Evolutionary conservation across 2,797 vertebrate species (phyloP).

Genomic region (Hippopotamyrus pictus): DNA sequence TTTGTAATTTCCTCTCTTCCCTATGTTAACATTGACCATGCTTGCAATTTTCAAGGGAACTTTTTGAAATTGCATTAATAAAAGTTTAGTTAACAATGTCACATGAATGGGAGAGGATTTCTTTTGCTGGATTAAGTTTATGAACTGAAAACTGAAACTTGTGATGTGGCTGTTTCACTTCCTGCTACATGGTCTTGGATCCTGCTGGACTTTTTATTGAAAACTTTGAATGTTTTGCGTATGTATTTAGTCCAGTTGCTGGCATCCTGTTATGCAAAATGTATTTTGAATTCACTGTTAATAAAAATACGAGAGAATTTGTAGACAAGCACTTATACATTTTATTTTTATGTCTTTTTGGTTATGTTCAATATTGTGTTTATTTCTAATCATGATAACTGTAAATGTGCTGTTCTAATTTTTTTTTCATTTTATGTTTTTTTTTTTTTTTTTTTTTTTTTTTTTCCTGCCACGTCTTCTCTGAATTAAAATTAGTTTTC

Average conservation of each 20-base stretch:
- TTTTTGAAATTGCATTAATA: slow-evolving; percentile 41
- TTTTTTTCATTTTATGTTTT: not conserved
- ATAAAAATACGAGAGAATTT: slow-evolving; percentile 15
- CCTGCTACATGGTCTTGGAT: slow-evolving; percentile 37
- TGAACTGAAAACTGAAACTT: slow-evolving; percentile 50
- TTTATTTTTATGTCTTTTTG: slow-evolving; percentile 13
- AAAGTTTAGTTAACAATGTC: slow-evolving; percentile 10
- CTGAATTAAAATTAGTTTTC: not conserved
- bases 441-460: not conserved
- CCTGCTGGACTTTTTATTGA: slow-evolving; percentile 44
- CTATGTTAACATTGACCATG: not conserved
- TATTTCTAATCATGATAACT: not conserved
- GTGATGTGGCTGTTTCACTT: slow-evolving; percentile 24
- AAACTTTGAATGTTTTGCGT: slow-evolving; percentile 45
- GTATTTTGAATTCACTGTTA: slow-evolving; percentile 29
- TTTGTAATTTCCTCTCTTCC: slow-evolving; percentile 18
- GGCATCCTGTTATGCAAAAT: slow-evolving; percentile 19
- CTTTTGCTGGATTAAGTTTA: slow-evolving; percentile 37
- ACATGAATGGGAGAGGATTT: slow-evolving; percentile 51
- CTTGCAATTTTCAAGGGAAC: not conserved
- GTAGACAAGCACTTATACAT: slow-evolving; percentile 30
- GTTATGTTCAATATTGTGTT: not conserved
- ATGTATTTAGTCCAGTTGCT: slow-evolving; percentile 42
- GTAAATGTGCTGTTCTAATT: not conserved
- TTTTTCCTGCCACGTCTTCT: not conserved